These are phyloP conservation scores for Desmophyllum pertusum DNA, from an alignment of 92 coral and sea anemone genomes.

Conservation along the genomic window DNA sequence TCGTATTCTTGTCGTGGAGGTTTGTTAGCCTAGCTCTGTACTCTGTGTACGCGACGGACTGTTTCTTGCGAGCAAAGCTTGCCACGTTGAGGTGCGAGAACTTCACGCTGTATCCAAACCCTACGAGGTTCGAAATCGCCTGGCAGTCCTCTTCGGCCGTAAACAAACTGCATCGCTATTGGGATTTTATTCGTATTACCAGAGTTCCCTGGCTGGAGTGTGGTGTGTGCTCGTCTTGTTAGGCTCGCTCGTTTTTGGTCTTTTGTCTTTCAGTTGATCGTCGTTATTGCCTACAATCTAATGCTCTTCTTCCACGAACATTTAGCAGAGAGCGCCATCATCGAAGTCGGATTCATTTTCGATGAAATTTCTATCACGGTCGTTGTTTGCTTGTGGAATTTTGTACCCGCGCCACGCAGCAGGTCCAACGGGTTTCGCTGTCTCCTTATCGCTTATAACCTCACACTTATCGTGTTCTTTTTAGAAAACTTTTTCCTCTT, in stretches of 20 bases:
- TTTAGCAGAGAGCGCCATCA: slow-evolving; percentile 55
- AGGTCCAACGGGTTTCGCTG: slow-evolving; percentile 33
- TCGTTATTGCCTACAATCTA: slow-evolving; percentile 67
- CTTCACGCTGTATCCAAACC: slow-evolving; percentile 72
- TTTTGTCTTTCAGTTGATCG: slow-evolving; percentile 70
- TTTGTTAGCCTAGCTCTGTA: slow-evolving; percentile 62
- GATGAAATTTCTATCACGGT: slow-evolving; percentile 67
- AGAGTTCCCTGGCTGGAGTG: slow-evolving; percentile 74
- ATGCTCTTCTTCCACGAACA: slow-evolving; percentile 75
- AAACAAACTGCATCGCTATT: slow-evolving; percentile 66
- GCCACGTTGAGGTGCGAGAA: slow-evolving; percentile 85
- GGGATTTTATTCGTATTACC: slow-evolving; percentile 56
- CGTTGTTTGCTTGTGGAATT: slow-evolving; percentile 86
- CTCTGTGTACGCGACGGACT: slow-evolving; percentile 81
- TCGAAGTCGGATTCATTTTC: slow-evolving; percentile 77
- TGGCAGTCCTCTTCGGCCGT: slow-evolving; percentile 79
- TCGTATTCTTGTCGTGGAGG: slow-evolving; percentile 72
- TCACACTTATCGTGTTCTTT: slow-evolving; percentile 71
- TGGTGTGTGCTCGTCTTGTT: slow-evolving; percentile 46
- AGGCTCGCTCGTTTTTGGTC: slow-evolving; percentile 89
- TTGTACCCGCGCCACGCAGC: slow-evolving; percentile 72
- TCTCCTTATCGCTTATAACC: slow-evolving; percentile 54
- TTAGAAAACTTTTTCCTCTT: slow-evolving; percentile 81
- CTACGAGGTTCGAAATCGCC: slow-evolving; percentile 77
- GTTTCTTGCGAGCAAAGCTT: slow-evolving; percentile 83